These are phyloP conservation scores for Sphaerodactylus townsendi DNA, from an alignment of 2,113 vertebrate species.

Conservation along the genomic window DNA sequence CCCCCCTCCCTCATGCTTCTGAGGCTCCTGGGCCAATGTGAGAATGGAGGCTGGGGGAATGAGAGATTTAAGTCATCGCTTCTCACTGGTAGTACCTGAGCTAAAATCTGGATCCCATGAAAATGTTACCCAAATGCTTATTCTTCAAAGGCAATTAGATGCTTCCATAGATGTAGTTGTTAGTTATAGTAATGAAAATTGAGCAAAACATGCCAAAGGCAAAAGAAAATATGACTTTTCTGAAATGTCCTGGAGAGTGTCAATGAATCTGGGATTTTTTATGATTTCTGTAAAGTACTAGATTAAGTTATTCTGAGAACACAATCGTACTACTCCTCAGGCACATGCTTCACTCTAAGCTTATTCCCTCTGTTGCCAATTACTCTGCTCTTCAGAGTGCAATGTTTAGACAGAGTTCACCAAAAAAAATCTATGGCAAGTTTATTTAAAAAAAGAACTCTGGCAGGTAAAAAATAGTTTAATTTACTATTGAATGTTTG, in stretches of 20 bases:
- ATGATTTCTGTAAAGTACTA: slow-evolving; percentile 8
- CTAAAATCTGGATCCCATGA: background rate
- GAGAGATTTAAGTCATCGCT: too few species aligned
- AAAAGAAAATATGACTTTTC: slow-evolving; percentile 5
- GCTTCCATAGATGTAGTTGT: background rate
- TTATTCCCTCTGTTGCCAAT: slow-evolving; percentile 12
- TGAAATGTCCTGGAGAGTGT: background rate
- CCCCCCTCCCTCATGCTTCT: too few species aligned
- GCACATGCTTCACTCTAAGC: background rate
- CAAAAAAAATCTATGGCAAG: background rate
- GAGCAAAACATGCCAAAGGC: slow-evolving; percentile 1
- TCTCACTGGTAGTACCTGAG: too few species aligned
- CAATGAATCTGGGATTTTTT: slow-evolving; percentile 3
- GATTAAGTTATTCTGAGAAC: background rate
- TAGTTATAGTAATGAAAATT: slow-evolving; percentile 12
- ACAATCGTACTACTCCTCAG: background rate
- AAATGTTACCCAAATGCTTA: background rate
- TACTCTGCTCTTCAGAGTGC: background rate
- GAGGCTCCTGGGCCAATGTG: too few species aligned
- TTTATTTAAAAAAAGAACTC: background rate
- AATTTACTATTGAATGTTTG: too few species aligned
- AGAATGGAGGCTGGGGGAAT: too few species aligned
- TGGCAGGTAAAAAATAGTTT: background rate
- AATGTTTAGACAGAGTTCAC: background rate
- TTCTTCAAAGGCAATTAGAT: background rate